Evolutionary conservation across 1,140 invertebrate genomes (phyloP).

Genomic region (Orchestia grillus): DNA sequence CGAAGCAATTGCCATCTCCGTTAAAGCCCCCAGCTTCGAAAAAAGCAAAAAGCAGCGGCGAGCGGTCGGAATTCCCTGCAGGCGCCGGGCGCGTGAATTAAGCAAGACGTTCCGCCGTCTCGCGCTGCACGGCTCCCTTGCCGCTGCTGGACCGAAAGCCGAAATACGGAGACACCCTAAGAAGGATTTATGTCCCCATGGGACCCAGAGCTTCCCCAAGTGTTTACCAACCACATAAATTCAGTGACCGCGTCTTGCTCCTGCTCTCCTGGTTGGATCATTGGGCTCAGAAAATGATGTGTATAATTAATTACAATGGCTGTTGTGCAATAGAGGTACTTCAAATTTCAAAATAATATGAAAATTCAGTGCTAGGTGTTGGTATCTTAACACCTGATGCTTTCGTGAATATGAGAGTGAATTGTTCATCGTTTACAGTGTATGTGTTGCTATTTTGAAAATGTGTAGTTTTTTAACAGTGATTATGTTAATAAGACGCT

Average conservation of each 20-base stretch:
- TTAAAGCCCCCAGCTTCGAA: not conserved
- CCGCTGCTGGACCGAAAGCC: slow-evolving; percentile 16
- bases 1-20: not conserved
- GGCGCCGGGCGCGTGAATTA: not conserved
- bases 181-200: slow-evolving; percentile 42
- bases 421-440: not conserved
- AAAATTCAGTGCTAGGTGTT: not conserved
- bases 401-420: not conserved
- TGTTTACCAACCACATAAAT: slow-evolving; percentile 54
- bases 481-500: not conserved
- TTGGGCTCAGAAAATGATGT: not conserved
- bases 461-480: not conserved
- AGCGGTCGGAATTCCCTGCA: slow-evolving; percentile 15
- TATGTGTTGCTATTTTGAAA: not conserved
- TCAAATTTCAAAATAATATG: not conserved
- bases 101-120: slow-evolving; percentile 18
- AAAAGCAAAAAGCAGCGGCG: not conserved
- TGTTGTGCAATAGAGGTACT: not conserved
- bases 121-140: not conserved
- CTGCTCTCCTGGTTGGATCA: not conserved
- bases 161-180: slow-evolving; percentile 43
- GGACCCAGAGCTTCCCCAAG: slow-evolving; percentile 14
- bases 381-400: not conserved
- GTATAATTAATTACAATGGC: not conserved
- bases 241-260: not conserved